Percentiles rank a stretch among this genome's conserved stretches.
phyloP scores from a whole-genome alignment of 2,888 invertebrate genomes.

The Patella depressa region DNA sequence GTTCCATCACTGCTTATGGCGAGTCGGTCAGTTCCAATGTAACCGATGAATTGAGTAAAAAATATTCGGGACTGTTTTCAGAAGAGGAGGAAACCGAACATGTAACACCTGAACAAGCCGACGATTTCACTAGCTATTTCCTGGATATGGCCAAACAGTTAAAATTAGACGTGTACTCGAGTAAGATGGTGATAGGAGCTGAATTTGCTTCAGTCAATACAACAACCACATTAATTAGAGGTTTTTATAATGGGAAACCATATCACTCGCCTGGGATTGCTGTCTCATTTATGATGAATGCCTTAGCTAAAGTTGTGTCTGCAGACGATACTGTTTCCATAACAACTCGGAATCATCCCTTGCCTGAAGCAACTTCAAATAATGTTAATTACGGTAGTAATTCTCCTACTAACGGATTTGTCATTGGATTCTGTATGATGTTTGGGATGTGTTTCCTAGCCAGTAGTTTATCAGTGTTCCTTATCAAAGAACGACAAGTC shows the following conservation, averaged over 20 bases:
- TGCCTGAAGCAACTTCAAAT: conserved; percentile 23
- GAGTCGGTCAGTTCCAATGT: conserved; percentile 26
- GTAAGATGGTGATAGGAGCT: conserved; percentile 65
- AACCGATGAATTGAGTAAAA: background rate
- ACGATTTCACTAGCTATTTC: conserved; percentile 29
- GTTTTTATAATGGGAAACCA: conserved; percentile 85
- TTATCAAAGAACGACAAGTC: conserved; percentile 59
- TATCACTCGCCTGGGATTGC: conserved; percentile 81
- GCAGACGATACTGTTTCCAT: conserved; percentile 31
- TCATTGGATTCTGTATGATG: conserved; percentile 51
- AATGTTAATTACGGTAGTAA: background rate
- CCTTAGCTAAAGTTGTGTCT: conserved; percentile 37
- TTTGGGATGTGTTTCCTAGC: conserved; percentile 68
- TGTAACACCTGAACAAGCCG: background rate
- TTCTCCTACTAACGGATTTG: conserved; percentile 39
- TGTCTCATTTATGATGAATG: conserved; percentile 71
- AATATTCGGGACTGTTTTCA: conserved; percentile 5
- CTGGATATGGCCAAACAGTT: conserved; percentile 44
- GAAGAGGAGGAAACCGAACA: background rate
- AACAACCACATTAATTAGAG: conserved; percentile 74
- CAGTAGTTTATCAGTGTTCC: conserved; percentile 61
- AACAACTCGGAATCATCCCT: conserved; percentile 43
- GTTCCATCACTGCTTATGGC: conserved; percentile 35
- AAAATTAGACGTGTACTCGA: conserved; percentile 67
- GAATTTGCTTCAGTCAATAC: conserved; percentile 25